Evolutionary conservation across 2,113 vertebrate species (phyloP), one percentile per base, ranked within the genome.

Genomic region (Pangasianodon hypophthalmus): DNA sequence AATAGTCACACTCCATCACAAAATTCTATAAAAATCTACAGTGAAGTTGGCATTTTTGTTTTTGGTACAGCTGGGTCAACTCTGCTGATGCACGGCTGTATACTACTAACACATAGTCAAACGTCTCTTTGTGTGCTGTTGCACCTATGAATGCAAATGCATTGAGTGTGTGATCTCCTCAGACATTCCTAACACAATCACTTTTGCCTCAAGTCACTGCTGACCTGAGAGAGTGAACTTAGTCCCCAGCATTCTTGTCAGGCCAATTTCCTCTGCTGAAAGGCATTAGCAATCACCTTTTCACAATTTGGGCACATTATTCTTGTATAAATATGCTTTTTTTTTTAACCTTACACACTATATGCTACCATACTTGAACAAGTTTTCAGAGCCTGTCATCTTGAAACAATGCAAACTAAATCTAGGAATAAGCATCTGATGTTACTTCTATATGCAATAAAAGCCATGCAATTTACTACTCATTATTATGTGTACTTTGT

Each of bases 161-260:
- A 58, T 4, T 58, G 56, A 58, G 10, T 50, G 50, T 50, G 50
- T 50, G 7, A 50, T 50, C 8, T 58, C 56, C 3, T 94, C 93
- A 93, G 94, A 92, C 94, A 94, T 95, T 94, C 94, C 93, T 93
- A 92, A 88, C 93, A 94, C 1, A 84, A 69, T 90, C 89, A 85
- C 58, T 81, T 93, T 91, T 88, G 88, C 56, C 85, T 86, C 32
- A 86, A 69, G 64, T 50, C 32, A 91, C 93, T 90, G 90, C 88
- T 86, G 64, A 88, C 16, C 64, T 80, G n/a, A 60, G 67, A 89
- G 32, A 89, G 90, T 93, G 91, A 94, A 92, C 90, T 83, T 56
- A 18, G 2, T 93, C 92, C 91, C 90, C 92, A 91, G 95, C 93
- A 75, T 24, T 46, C 4, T 60, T 67, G 56, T 56, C 90, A 91